Percentiles rank a stretch among this genome's conserved stretches.
Evolutionary conservation across 2,888 invertebrate species (phyloP).

Genomic region (Limnephilus lunatus): DNA sequence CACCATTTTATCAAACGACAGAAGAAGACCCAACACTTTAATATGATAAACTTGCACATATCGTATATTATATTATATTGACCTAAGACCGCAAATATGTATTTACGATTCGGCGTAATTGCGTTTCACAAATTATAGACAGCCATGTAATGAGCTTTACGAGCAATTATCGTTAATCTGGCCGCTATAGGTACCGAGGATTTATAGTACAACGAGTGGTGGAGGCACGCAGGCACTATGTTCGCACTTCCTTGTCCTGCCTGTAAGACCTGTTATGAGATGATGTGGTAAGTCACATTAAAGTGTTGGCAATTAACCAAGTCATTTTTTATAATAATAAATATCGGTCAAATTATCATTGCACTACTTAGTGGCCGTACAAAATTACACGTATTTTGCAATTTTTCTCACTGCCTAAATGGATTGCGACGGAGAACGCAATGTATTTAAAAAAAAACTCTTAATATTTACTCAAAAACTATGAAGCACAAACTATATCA

Average conservation of each 20-base stretch:
- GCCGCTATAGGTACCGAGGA: neutral
- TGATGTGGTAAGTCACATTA: neutral
- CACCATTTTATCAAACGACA: neutral
- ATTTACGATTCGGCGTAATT: neutral
- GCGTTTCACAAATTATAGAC: neutral
- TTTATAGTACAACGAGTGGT: neutral
- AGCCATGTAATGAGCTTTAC: neutral
- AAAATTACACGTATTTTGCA: neutral
- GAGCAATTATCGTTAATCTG: neutral
- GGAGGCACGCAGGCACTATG: neutral
- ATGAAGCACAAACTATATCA: no score
- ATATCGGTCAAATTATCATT: neutral
- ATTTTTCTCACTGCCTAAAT: neutral
- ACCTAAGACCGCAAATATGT: neutral
- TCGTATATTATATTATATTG: neutral
- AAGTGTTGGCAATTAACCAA: neutral
- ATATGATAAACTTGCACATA: neutral
- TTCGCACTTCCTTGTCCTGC: neutral
- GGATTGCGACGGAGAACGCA: no score
- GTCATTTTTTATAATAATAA: neutral
- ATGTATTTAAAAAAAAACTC: no score
- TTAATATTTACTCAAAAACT: no score
- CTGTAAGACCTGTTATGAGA: neutral
- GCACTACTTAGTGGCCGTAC: neutral
- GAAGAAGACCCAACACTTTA: neutral